phyloP scores from a whole-genome alignment of 2,888 invertebrate genomes.

The Didymodactylos carnosus region DNA sequence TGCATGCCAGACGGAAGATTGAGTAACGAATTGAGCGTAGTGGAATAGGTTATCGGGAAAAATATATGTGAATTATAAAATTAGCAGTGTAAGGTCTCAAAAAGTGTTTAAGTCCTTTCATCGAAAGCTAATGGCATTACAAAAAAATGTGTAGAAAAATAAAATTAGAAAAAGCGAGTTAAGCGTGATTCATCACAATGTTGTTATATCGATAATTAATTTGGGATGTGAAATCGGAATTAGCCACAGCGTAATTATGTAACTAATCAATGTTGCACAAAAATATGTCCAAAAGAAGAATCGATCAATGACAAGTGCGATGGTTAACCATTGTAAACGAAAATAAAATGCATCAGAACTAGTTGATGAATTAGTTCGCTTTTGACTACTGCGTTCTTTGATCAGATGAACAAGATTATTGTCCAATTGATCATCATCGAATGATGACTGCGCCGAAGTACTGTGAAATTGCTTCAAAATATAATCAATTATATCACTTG shows the following conservation, averaged over 20 bases:
- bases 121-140: too few species aligned
- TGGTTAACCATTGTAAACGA: background rate
- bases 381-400: background rate
- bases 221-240: background rate
- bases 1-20: too few species aligned
- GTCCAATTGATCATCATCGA: background rate
- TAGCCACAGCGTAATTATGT: background rate
- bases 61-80: too few species aligned
- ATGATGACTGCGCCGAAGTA: background rate
- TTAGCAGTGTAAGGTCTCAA: too few species aligned
- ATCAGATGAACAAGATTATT: too few species aligned
- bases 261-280: background rate
- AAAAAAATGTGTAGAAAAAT: too few species aligned
- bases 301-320: background rate
- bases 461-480: background rate
- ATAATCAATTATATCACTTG: background rate
- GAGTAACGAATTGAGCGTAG: too few species aligned
- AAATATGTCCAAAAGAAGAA: background rate
- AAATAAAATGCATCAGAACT: background rate
- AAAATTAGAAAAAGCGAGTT: too few species aligned
- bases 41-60: too few species aligned
- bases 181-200: too few species aligned
- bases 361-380: background rate
- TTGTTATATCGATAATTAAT: background rate
- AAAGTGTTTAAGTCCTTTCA: too few species aligned